Conservation (phyloP, 2,113 vertebrate species). For the Callorhinus ursinus region DNA sequence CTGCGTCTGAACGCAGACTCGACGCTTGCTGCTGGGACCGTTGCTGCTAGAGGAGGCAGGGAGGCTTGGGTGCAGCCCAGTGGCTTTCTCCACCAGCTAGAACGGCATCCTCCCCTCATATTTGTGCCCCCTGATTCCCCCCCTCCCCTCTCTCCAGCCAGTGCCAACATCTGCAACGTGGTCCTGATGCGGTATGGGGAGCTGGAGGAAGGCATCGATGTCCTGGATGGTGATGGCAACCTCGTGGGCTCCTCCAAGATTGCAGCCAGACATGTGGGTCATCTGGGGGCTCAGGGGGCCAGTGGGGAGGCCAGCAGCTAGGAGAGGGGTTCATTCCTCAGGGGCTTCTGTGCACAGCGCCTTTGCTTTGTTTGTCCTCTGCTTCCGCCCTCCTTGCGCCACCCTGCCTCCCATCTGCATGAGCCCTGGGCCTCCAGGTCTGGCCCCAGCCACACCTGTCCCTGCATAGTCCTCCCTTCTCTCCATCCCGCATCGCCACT, state of each 20-base stretch:
- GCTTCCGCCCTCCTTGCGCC: neutral
- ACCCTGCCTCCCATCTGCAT: neutral
- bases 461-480: neutral
- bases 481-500: neutral
- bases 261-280: slow-evolving; percentile 93
- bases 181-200: slow-evolving; percentile 95
- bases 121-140: neutral
- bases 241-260: slow-evolving; percentile 92
- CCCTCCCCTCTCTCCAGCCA: slow-evolving; percentile 86
- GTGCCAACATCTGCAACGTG: slow-evolving; percentile 96
- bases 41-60: neutral
- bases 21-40: neutral
- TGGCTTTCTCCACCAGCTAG: no score
- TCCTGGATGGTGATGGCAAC: slow-evolving; percentile 89
- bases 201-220: slow-evolving; percentile 92
- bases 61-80: neutral
- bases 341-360: neutral
- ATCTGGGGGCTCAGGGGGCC: neutral
- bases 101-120: neutral
- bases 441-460: neutral
- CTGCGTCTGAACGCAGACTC: fast-evolving
- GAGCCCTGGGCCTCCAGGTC: neutral
- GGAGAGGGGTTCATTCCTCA: neutral
- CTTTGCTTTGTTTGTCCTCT: neutral
- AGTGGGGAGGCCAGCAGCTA: neutral